phyloP scores from a whole-genome alignment of 2,113 vertebrate species.

The Aleadryas rufinucha region DNA sequence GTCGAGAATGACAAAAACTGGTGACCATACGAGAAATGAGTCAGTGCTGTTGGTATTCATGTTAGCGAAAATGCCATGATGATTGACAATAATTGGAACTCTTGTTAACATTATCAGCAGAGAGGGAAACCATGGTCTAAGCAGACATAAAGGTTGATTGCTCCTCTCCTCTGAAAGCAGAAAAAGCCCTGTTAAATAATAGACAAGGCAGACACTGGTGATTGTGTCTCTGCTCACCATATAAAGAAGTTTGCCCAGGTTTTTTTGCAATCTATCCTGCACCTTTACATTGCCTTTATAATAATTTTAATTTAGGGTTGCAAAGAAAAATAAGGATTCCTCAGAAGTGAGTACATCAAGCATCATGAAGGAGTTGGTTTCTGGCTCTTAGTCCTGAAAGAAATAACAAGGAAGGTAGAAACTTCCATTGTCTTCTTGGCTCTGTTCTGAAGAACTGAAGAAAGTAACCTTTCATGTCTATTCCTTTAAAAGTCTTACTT shows the following conservation, averaged over 20 bases:
- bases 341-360: neutral
- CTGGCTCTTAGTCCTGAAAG: neutral
- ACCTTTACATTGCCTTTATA: neutral
- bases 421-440: neutral
- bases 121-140: slow-evolving; percentile 12
- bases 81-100: slow-evolving; percentile 62
- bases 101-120: slow-evolving; percentile 48
- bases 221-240: neutral
- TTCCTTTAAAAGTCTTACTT: neutral
- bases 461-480: neutral
- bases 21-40: slow-evolving; percentile 26
- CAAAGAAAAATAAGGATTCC: neutral
- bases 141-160: slow-evolving; percentile 18
- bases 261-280: neutral
- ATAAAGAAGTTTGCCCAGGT: neutral
- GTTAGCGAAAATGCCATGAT: neutral
- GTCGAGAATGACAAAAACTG: slow-evolving; percentile 20
- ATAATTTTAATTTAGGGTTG: neutral
- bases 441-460: neutral
- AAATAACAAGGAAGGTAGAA: neutral
- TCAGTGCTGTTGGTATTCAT: slow-evolving; percentile 32
- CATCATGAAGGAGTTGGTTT: neutral
- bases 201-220: neutral
- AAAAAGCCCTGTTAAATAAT: neutral
- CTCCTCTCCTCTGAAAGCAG: neutral